Evolutionary conservation across 2,797 vertebrate species (phyloP).

Genomic region (Tamandua tetradactyla): DNA sequence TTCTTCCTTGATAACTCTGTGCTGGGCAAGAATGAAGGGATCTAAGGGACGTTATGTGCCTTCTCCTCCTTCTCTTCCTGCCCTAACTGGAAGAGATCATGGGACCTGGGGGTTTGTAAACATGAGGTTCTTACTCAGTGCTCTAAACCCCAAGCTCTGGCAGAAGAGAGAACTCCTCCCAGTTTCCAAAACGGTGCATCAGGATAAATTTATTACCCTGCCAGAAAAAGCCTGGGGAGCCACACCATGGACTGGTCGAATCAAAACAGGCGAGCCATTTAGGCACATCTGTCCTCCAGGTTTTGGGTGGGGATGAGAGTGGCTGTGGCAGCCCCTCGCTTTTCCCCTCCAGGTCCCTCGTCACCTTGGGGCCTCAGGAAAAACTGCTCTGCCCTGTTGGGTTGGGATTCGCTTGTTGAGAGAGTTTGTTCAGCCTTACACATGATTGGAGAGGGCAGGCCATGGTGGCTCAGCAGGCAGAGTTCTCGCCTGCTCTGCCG

Average conservation of each 20-base stretch:
- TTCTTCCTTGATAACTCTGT: neutral
- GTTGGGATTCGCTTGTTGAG: neutral
- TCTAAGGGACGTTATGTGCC: neutral
- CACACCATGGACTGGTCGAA: neutral
- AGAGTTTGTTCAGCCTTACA: conserved; percentile 1
- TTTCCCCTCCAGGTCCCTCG: neutral
- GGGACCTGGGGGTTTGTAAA: conserved; percentile 19
- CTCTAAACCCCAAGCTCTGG: neutral
- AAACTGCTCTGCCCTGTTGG: neutral
- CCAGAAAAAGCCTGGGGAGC: neutral
- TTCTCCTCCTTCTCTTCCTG: neutral
- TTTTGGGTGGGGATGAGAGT: neutral
- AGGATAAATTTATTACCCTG: neutral
- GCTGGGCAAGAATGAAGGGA: neutral
- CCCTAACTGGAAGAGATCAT: neutral
- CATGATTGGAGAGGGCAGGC: neutral
- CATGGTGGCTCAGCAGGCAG: no score
- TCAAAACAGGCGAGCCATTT: neutral
- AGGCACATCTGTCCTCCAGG: neutral
- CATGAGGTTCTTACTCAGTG: conserved; percentile 44
- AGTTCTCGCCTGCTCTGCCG: no score
- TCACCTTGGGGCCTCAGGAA: neutral
- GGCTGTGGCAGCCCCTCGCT: neutral
- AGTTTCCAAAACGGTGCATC: conserved; percentile 35
- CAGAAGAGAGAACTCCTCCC: conserved; percentile 6